Evolutionary conservation across 37 sponge, comb jelly and placozoan species (phyloP).

Genomic region (Dysidea cf. avara): DNA sequence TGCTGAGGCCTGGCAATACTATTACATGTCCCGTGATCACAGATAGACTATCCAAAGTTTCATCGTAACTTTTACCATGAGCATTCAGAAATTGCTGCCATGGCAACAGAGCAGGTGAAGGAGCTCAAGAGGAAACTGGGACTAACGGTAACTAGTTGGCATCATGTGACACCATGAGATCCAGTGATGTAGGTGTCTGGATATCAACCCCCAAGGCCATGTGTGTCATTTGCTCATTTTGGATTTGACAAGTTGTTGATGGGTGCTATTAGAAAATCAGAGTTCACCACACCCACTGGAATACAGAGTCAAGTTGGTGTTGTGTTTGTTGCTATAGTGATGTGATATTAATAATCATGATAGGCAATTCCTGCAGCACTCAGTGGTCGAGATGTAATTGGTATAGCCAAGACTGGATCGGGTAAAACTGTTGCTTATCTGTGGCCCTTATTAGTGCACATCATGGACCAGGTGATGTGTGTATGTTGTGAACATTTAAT

Average conservation of each 20-base stretch:
- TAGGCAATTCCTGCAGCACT: conserved; percentile 77
- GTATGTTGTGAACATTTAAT: too few relatives aligned
- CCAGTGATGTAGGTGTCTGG: conserved; percentile 60
- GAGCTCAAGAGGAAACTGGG: conserved; percentile 81
- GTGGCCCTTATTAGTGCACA: conserved; percentile 88
- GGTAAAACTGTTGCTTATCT: conserved; percentile 95
- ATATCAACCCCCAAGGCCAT: conserved; percentile 72
- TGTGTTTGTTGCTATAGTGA: background rate
- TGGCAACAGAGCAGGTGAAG: conserved; percentile 47
- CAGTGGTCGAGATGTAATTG: conserved; percentile 92
- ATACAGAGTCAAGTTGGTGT: conserved; percentile 90
- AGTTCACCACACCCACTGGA: conserved; percentile 88
- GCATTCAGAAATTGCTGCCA: conserved; percentile 62
- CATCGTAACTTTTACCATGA: conserved; percentile 85
- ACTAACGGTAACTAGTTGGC: conserved; percentile 47
- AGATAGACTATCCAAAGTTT: conserved; percentile 85
- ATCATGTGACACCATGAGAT: background rate
- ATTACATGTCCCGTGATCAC: too few relatives aligned
- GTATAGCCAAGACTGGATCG: conserved; percentile 96
- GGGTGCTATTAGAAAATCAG: conserved; percentile 77
- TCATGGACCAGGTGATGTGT: conserved; percentile 94
- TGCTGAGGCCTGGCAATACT: too few relatives aligned
- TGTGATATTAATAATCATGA: too few relatives aligned
- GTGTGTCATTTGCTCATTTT: conserved; percentile 94
- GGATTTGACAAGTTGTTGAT: conserved; percentile 79